A percentile compares a stretch with the other conserved stretches of the same genome.
phyloP scores from a whole-genome alignment of 2,797 vertebrate species.

The Channallabes apus region DNA sequence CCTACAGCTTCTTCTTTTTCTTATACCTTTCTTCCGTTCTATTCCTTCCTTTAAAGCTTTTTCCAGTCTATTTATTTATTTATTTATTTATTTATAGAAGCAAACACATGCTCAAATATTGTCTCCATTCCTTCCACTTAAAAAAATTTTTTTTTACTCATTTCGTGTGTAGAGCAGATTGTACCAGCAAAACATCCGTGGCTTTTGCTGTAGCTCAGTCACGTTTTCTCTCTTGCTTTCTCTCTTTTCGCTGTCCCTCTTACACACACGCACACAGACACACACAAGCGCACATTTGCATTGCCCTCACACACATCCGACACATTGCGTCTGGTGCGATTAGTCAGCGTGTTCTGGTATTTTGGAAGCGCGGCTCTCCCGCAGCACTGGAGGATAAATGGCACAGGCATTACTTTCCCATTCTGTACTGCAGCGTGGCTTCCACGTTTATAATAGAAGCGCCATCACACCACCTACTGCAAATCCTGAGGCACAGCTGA shows the following conservation, averaged over 20 bases:
- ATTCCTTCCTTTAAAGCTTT: slow-evolving; percentile 28
- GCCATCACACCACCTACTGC: background rate
- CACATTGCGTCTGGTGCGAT: slow-evolving; percentile 33
- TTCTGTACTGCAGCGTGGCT: background rate
- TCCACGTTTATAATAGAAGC: slow-evolving; percentile 10
- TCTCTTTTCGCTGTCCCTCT: background rate
- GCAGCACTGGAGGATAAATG: background rate
- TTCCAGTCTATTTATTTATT: slow-evolving; percentile 4
- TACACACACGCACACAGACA: background rate
- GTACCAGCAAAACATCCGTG: slow-evolving; percentile 46
- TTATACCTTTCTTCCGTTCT: background rate
- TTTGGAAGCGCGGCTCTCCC: slow-evolving; percentile 22
- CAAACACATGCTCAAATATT: slow-evolving; percentile 37
- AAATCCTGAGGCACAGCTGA: slow-evolving; percentile 3
- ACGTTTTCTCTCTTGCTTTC: slow-evolving; percentile 35
- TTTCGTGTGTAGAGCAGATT: slow-evolving; percentile 46
- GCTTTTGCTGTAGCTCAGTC: slow-evolving; percentile 52
- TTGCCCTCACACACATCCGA: slow-evolving; percentile 27
- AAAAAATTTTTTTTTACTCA: slow-evolving; percentile 12
- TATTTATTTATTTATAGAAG: slow-evolving; percentile 24
- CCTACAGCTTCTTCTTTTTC: background rate
- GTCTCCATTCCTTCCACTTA: slow-evolving; percentile 20
- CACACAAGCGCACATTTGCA: slow-evolving; percentile 36
- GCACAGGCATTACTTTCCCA: background rate
- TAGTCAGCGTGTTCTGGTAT: slow-evolving; percentile 30